These are phyloP conservation scores for Coecobrya sp. DNA, from an alignment of 2,888 invertebrate species.

Conservation along the genomic window DNA sequence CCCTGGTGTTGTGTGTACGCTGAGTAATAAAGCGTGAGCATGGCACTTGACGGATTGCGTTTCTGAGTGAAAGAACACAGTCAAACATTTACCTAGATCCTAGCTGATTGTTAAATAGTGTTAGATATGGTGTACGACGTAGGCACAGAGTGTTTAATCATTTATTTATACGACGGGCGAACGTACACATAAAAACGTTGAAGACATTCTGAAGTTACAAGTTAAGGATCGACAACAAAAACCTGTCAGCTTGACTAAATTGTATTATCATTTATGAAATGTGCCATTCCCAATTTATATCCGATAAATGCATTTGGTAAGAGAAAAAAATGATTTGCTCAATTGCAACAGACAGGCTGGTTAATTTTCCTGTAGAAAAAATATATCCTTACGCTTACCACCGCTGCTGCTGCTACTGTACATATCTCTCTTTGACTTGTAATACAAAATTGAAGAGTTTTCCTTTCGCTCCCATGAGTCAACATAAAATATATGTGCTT, in stretches of 20 bases:
- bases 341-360: slow-evolving; percentile 71
- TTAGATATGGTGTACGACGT: slow-evolving; percentile 36
- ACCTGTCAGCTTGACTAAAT: slow-evolving; percentile 80
- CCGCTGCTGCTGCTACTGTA: slow-evolving; percentile 12
- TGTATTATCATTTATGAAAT: slow-evolving; percentile 79
- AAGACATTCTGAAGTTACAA: slow-evolving; percentile 16
- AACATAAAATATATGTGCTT: slow-evolving; percentile 27
- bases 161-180: slow-evolving; percentile 40
- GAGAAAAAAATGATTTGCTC: slow-evolving; percentile 69
- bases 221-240: slow-evolving; percentile 74
- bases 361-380: slow-evolving; percentile 72
- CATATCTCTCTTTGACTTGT: background rate
- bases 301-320: slow-evolving; percentile 63
- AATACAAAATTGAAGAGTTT: slow-evolving; percentile 48
- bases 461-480: slow-evolving; percentile 40
- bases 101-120: slow-evolving; percentile 42
- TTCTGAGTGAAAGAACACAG: slow-evolving; percentile 62
- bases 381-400: too few relatives aligned
- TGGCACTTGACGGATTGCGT: slow-evolving; percentile 72
- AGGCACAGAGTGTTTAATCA: slow-evolving; percentile 47
- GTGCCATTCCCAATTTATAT: slow-evolving; percentile 76
- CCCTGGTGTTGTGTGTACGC: slow-evolving; percentile 32
- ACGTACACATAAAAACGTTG: background rate
- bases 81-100: slow-evolving; percentile 39
- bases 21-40: slow-evolving; percentile 65